Evolutionary conservation across 2,888 invertebrate species (phyloP), one percentile per base, ranked within the genome.

Genomic region (Drosophila anomalata): DNA sequence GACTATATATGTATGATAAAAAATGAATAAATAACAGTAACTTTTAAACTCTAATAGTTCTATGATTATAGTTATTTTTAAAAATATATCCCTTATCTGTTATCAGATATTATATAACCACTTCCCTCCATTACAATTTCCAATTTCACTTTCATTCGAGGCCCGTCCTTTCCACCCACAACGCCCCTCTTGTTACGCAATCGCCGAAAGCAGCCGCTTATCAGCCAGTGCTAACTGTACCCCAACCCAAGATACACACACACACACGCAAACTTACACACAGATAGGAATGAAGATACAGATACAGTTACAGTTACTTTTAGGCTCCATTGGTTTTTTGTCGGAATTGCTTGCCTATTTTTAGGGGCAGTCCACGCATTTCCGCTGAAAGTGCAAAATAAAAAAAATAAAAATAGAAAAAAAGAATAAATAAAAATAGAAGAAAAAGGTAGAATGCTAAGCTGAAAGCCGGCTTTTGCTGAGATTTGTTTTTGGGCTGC

Each of bases 211-310:
- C 48, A 52, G 60, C 44, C 44, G 60, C 61, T 62, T 53, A 53
- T 60, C 44, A 70, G 69, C 46, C 58, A 14, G 44, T 36, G 51
- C 33, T 46, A 51, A 66, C 67, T 67, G 68, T 68, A 69, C 66
- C 68, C 33, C 48, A 46, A 31, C 14, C 46, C 24, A 22, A 51
- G 56, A 14, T 48, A 33, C 36, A 56, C 50, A 33, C 33, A 33
- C 36, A 36, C n/a, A 33, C 4, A 33, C 12, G n/a, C 12, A 5
- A 5, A 31, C 31, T 9, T 9, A 31, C 29, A 33, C 4, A 33
- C 36, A n/a, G 36, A 36, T 12, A 33, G 12, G 4, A n/a, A n/a
- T 12, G 12, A n/a, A 33, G 33, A 33, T 33, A 14, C 5, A 24
- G 17, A 36, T 36, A 17, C 41, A 31, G 41, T 29, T 14, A 42